These are phyloP conservation scores for Halocynthia roretzi DNA, from an alignment of 23 tunicate genomes.

Conservation along the genomic window DNA sequence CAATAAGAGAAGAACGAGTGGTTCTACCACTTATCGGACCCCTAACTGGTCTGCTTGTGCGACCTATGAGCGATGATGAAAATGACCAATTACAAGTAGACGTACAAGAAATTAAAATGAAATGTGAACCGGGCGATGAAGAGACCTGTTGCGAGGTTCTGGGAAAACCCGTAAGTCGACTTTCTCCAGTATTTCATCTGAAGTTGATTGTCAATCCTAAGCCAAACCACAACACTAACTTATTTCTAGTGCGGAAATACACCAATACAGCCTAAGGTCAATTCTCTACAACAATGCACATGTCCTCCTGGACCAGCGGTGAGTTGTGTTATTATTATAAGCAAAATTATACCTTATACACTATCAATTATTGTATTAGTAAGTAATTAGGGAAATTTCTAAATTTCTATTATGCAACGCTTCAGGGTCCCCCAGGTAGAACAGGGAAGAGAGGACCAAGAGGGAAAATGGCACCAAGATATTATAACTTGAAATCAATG, in stretches of 20 bases:
- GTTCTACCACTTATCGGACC: too few relatives aligned
- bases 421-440: conserved; percentile 40
- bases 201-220: neutral
- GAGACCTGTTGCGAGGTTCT: conserved; percentile 63
- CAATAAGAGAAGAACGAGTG: too few relatives aligned
- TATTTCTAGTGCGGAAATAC: neutral
- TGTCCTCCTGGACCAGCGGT: conserved; percentile 10
- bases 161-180: conserved; percentile 22
- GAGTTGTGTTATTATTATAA: neutral
- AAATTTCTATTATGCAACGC: neutral
- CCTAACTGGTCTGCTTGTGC: neutral
- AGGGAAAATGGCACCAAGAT: conserved; percentile 28
- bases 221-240: too few relatives aligned
- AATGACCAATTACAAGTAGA: conserved; percentile 20
- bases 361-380: neutral
- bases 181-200: neutral
- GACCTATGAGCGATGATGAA: neutral
- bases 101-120: conserved; percentile 42
- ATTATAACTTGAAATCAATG: neutral
- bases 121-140: conserved; percentile 23
- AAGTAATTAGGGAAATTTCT: too few relatives aligned
- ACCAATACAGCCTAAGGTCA: neutral
- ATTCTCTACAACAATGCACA: neutral
- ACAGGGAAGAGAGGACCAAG: conserved; percentile 29
- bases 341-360: neutral